A percentile compares a stretch with the other conserved stretches of the same genome.
These are phyloP conservation scores for Ceratina australensis DNA, from an alignment of 1,140 invertebrate species.

Conservation along the genomic window DNA sequence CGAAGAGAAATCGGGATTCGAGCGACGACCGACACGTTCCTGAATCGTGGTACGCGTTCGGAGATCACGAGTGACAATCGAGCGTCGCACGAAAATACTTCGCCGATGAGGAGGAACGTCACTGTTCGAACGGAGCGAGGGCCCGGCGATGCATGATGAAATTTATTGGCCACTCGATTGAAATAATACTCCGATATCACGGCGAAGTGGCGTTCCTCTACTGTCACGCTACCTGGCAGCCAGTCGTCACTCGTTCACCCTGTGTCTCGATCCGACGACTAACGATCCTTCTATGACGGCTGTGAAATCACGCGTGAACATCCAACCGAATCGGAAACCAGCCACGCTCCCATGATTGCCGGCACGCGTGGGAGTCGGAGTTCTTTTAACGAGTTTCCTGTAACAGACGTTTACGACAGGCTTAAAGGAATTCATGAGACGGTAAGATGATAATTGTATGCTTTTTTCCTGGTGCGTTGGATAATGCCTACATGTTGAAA, in stretches of 20 bases:
- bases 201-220: background rate
- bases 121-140: background rate
- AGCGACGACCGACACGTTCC: background rate
- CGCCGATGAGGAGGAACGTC: background rate
- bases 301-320: background rate
- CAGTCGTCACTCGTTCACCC: background rate
- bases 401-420: background rate
- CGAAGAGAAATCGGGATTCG: background rate
- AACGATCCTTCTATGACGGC: background rate
- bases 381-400: background rate
- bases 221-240: no score
- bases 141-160: background rate
- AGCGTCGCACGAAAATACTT: background rate
- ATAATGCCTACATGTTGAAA: background rate
- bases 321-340: no score
- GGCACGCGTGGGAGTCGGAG: background rate
- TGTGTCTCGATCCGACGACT: background rate
- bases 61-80: background rate
- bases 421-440: background rate
- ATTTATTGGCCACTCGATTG: conserved; percentile 21
- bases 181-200: conserved; percentile 29
- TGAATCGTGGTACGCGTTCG: background rate
- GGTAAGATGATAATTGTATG: background rate
- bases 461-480: background rate
- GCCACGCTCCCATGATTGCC: background rate